Evolutionary conservation across 2,113 vertebrate species (phyloP), one percentile per base, ranked within the genome.

Genomic region (Bubo scandiacus): DNA sequence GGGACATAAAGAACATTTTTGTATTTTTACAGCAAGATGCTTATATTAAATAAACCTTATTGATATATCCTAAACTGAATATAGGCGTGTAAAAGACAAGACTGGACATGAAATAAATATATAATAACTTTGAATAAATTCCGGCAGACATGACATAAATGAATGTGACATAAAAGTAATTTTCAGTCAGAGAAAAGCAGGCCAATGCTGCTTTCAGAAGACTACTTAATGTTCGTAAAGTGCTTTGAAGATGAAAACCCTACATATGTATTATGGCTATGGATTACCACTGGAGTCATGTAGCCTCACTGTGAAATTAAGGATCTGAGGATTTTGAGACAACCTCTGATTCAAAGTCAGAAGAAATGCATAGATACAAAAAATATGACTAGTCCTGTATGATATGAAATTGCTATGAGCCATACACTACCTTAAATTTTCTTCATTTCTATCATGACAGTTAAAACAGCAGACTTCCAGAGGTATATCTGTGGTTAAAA

Each of bases 161-260:
- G 36, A 81, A 92, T 54, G 49, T 66, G 88, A 94, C 89, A 75
- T 34, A 59, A 84, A 96, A 87, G 77, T 62, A 91, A 94, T 80
- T 92, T 62, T 7, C 42, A 34, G 77, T 68, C 42, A 66, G 61
- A 80, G 30, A 54, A 81, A 80, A 91, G 74, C 0, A 0, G 20
- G 18, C 25, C 51, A 87, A 62, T 58, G 14, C 42, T 91, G 57
- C 70, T 77, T 94, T 62, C 73, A 77, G 77, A 91, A 87, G 45
- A 65, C 32, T 54, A 42, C 71, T 62, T 88, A 52, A 67, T 34
- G 27, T 79, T 79, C 79, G 49, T 16, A 34, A 94, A 92, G 55
- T 45, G 22, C 78, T 96, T 90, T 82, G 78, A 87, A 75, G 38
- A 88, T 25, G 10, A 92, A 80, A 74, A 42, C 54, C 57, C 66